Evolutionary conservation across 2,888 invertebrate genomes (phyloP), one percentile per base, ranked within the genome.

Genomic region (Drosophila parthenogenetica): DNA sequence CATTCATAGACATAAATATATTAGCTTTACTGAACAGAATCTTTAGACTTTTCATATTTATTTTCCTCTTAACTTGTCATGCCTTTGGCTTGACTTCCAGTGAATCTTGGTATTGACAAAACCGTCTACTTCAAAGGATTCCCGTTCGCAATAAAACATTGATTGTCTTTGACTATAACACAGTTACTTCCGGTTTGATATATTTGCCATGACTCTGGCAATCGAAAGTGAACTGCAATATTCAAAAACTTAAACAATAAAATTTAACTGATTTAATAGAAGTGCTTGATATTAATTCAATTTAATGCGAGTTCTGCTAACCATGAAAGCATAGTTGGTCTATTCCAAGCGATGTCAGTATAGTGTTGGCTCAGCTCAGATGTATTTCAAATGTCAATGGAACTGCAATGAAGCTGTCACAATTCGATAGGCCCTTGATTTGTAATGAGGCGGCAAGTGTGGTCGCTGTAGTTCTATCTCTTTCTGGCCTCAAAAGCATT

Each of bases 391-490:
- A 43, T n/a, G 2, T 43, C 17, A 55, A 35, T 35, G 32, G 45
- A 22, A 46, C 2, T 46, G 46, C 46, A 46, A n/a, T 37, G 25
- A 19, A 4, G 14, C 54, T 46, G 55, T 46, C 45, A 57, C 2
- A 13, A 50, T 16, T 50, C 43, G 48, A 42, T 22, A 10, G 59
- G 49, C 35, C 11, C 46, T 68, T 73, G 69, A 73, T 73, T 73
- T 68, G 43, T 61, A 58, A 68, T 68, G 69, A 69, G 55, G 55
- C 55, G 49, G 48, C 53, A 39, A 17, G 42, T 42, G 32, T 51
- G 40, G 22, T 59, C 11, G 42, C 49, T 59, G 14, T 2, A 25
- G 40, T 8, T 29, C 46, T 16, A 16, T 58, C 29, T 40, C 11
- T n/a, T 29, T 40, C 14, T 48, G 40, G 37, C 5, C 14, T 39